Evolutionary conservation across 2,113 vertebrate genomes (phyloP), one percentile per base, ranked within the genome.

Genomic region (Felis chaus): DNA sequence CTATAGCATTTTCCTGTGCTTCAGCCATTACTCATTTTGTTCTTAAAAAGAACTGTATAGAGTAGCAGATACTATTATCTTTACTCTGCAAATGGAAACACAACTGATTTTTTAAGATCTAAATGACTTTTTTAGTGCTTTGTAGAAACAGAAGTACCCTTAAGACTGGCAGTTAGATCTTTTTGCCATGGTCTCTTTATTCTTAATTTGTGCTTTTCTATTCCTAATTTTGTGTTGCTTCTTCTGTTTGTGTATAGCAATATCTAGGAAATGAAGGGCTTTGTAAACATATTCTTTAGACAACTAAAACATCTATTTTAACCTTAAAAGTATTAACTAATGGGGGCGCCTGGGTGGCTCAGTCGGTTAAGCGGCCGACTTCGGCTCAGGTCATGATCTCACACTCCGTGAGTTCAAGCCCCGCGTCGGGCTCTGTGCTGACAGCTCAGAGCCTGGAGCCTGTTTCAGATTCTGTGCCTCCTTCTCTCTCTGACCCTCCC

Each of bases 171-270:
- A 94, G 45, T 57, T 16, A 68, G 48, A 48, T 79, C 3, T 80
- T 91, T 69, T 92, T n/a, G 73, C 45, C 53, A 31, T 31, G 36
- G 27, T 74, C n/a, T 89, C 25, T 80, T 89, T 57, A 80, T 65
- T 45, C 29, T 81, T 84, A 73, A n/a, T 71, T 78, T 79, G 50
- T 76, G 41, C 19, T 84, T 91, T 90, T 80, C 45, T 89, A 33
- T 92, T 92, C 25, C 41, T 57, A 80, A 61, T 95, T 95, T 95
- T 85, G 53, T 85, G 18, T 96, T 85, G 63, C 9, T 80, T 85
- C 50, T 81, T 94, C 39, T 95, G 63, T 84, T 89, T 90, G 21
- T 39, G 3, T 79, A 48, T 12, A 73, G n/a, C 80, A 2, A 69
- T 82, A 91, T 50, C 57, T 78, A 69, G 50, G 50, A 80, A 91